phyloP scores from a whole-genome alignment of 2,797 vertebrate species.

The Synaphobranchus kaupii region DNA sequence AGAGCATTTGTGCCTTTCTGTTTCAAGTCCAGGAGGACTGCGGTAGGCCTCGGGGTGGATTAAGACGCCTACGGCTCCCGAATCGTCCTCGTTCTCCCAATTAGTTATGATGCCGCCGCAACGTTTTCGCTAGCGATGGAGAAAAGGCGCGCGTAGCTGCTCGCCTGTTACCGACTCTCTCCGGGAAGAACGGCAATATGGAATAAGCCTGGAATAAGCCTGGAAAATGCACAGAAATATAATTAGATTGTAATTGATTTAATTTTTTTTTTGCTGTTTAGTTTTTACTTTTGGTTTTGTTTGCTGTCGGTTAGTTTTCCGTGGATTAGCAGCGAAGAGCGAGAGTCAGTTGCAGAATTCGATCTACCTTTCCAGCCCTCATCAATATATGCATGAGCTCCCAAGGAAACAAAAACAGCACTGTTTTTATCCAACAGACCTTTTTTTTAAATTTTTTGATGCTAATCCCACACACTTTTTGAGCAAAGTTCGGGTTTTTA shows the following conservation, averaged over 20 bases:
- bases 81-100: not conserved
- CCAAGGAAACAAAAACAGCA: conserved; percentile 54
- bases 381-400: conserved; percentile 72
- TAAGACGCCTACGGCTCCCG: conserved; percentile 34
- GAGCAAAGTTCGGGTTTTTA: not conserved
- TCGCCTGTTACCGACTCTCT: conserved; percentile 40
- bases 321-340: conserved; percentile 73
- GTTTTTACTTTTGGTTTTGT: not conserved
- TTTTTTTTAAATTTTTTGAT: conserved; percentile 14
- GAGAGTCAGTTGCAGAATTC: conserved; percentile 78
- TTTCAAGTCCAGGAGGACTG: not conserved
- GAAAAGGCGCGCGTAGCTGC: not conserved
- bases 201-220: not conserved
- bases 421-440: conserved; percentile 42
- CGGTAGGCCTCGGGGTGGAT: not conserved
- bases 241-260: conserved; percentile 84
- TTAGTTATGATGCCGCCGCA: conserved; percentile 33
- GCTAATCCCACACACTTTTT: not conserved
- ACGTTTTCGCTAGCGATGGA: not conserved
- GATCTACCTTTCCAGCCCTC: conserved; percentile 71
- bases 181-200: conserved; percentile 62
- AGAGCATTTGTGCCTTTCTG: not conserved
- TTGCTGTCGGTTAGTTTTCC: not conserved
- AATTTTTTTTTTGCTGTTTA: not conserved
- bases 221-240: conserved; percentile 67